These are phyloP conservation scores for Phyllotreta cruciferae DNA, from an alignment of 2,888 invertebrate species.

Conservation along the genomic window DNA sequence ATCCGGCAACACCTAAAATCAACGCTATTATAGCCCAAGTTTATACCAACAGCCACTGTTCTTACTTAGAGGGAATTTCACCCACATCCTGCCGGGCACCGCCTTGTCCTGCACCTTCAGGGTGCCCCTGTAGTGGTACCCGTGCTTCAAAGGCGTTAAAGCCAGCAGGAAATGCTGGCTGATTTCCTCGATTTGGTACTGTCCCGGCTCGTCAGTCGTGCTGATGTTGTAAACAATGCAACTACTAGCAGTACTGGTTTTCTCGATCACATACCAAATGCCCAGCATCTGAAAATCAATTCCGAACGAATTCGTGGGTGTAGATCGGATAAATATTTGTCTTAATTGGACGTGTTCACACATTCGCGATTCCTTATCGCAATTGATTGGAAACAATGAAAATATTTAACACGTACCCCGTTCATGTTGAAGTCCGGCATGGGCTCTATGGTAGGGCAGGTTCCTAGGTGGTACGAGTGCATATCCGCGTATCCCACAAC, in stretches of 20 bases:
- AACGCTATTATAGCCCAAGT: background rate
- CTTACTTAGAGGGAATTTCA: slow-evolving; percentile 82
- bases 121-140: slow-evolving; percentile 79
- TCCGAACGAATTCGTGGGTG: background rate
- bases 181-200: slow-evolving; percentile 73
- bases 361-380: too few species aligned
- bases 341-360: too few species aligned
- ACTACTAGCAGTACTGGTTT: slow-evolving; percentile 80
- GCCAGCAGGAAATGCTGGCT: slow-evolving; percentile 75
- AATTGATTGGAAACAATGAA: background rate
- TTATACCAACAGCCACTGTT: background rate
- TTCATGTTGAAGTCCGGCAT: slow-evolving; percentile 77
- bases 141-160: slow-evolving; percentile 78
- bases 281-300: slow-evolving; percentile 71
- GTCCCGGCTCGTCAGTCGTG: slow-evolving; percentile 70
- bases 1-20: slow-evolving; percentile 72
- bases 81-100: slow-evolving; percentile 75
- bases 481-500: slow-evolving; percentile 37
- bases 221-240: slow-evolving; percentile 84
- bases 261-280: slow-evolving; percentile 82
- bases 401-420: slow-evolving; percentile 62
- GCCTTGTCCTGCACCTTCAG: slow-evolving; percentile 70
- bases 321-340: background rate
- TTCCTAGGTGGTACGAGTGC: slow-evolving; percentile 78
- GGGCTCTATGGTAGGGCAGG: slow-evolving; percentile 77